A percentile compares a stretch with the other conserved stretches of the same genome.
phyloP scores from a whole-genome alignment of 2,888 invertebrate genomes.

The Baccha elongata region DNA sequence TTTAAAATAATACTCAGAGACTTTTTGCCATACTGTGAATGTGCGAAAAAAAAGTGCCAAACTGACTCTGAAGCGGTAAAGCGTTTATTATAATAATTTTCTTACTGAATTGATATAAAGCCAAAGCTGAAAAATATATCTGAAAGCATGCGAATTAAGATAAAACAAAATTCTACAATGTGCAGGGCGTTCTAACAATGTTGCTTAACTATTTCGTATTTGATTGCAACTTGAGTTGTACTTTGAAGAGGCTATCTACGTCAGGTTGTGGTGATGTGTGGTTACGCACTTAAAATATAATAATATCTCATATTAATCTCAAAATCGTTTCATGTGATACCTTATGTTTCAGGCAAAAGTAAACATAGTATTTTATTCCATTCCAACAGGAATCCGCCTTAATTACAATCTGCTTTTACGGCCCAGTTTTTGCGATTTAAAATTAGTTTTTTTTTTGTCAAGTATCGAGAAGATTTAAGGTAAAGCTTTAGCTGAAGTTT shows the following conservation, averaged over 20 bases:
- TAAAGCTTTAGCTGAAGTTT: too few species aligned
- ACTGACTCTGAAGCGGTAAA: conserved; percentile 56
- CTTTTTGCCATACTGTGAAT: conserved; percentile 63
- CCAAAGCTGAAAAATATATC: conserved; percentile 18
- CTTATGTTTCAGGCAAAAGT: too few species aligned
- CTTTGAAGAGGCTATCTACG: conserved; percentile 31
- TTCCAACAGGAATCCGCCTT: too few species aligned
- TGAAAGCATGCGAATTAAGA: conserved; percentile 51
- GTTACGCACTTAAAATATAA: too few species aligned
- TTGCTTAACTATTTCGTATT: background rate
- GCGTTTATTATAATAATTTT: conserved; percentile 24
- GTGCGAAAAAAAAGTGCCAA: conserved; percentile 68
- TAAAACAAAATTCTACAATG: conserved; percentile 25
- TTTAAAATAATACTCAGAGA: conserved; percentile 35
- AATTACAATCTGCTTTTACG: too few species aligned
- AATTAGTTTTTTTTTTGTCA: too few species aligned
- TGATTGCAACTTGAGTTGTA: conserved; percentile 5
- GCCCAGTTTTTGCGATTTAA: too few species aligned
- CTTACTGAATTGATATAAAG: conserved; percentile 31
- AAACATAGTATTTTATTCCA: too few species aligned
- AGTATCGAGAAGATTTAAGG: too few species aligned
- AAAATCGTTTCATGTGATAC: too few species aligned
- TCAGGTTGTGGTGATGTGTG: too few species aligned
- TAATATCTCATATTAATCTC: too few species aligned
- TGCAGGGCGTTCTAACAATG: conserved; percentile 45